Evolutionary conservation across 2,888 invertebrate genomes (phyloP), one percentile per base, ranked within the genome.

Genomic region (Lordiphosa fenestrarum): DNA sequence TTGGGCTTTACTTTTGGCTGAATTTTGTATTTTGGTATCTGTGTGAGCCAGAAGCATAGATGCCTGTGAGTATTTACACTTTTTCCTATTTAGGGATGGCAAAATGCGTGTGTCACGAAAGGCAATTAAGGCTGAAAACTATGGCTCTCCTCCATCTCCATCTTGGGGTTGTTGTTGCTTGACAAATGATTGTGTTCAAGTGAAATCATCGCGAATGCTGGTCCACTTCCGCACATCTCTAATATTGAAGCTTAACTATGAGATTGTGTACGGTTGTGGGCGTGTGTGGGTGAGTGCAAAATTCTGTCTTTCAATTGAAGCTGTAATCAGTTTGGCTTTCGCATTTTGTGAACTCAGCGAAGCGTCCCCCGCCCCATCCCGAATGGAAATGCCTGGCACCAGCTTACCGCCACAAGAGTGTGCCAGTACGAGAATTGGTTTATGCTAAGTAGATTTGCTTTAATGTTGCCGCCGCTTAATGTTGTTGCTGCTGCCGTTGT

Each of bases 251-350:
- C 30, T 30, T 39, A 47, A 36, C 13, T 23, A 44, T 33, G 37
- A 49, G 53, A n/a, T 36, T 44, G 23, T n/a, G 9, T 6, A 9
- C 9, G 6, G 10, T 9, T 35, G n/a, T 12, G n/a, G 21, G 10
- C 19, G 10, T 46, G 33, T n/a, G 41, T 41, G 19, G 15, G 35
- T 35, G 35, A 35, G 33, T 47, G 36, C 19, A 42, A 52, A 44
- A 42, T 46, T 15, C 54, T 52, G 57, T 53, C 72, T 66, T 58
- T 69, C 64, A 76, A 81, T 73, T 77, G 65, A 71, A 69, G 71
- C 78, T 65, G 66, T 84, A 84, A 78, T 78, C 77, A 81, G 77
- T 81, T 63, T 81, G 77, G 82, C 73, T 80, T 76, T 76, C 64
- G 59, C 64, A 80, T 80, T 80, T 83, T 83, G 71, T 74, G 33